Conservation (phyloP, 2,888 invertebrate genomes). For the Nemoura dubitans region DNA sequence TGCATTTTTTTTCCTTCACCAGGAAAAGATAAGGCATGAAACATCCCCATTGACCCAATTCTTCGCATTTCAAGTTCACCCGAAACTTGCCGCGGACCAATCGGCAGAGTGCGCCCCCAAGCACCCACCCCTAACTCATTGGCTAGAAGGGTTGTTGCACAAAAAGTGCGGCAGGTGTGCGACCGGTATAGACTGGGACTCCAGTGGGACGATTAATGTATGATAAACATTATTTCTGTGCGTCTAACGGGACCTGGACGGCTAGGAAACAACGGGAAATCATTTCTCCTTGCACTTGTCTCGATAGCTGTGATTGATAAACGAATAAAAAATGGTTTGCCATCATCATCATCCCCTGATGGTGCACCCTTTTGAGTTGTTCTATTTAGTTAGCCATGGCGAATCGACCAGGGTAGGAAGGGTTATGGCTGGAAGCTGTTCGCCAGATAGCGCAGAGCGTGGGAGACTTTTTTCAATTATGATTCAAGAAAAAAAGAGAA, state of each 20-base stretch:
- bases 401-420: not conserved
- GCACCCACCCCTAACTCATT: not conserved
- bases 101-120: not conserved
- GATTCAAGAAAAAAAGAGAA: not conserved
- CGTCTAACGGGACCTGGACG: constrained; percentile 22
- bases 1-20: not conserved
- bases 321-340: not conserved
- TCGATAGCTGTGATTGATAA: constrained; percentile 14
- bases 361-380: constrained; percentile 17
- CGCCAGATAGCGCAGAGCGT: not conserved
- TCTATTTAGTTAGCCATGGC: constrained; percentile 7
- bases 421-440: not conserved
- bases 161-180: constrained; percentile 38
- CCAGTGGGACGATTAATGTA: constrained; percentile 18
- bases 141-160: constrained; percentile 33
- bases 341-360: not conserved
- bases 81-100: not conserved
- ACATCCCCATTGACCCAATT: constrained; percentile 38
- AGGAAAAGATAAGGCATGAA: constrained; percentile 8
- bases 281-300: constrained; percentile 24
- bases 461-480: not conserved
- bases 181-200: not conserved
- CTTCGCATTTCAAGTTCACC: constrained; percentile 36
- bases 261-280: constrained; percentile 32
- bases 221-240: not conserved